A percentile compares a stretch with the other conserved stretches of the same genome.
Conservation (phyloP, 2,797 vertebrate genomes). For the Parauchenoglanis punctatus region DNA sequence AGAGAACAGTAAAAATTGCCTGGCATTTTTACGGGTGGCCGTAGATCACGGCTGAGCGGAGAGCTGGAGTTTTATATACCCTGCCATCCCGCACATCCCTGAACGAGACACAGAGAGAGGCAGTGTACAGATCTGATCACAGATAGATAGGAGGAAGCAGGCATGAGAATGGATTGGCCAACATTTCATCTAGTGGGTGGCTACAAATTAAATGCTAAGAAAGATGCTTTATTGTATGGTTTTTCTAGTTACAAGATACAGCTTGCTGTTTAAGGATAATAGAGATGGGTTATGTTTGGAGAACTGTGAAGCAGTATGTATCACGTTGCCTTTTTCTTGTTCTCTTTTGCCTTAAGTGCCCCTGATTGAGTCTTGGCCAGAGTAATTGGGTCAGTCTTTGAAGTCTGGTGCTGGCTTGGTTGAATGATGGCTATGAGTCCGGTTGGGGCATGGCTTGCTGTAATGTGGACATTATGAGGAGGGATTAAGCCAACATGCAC, state of each 20-base stretch:
- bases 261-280: neutral
- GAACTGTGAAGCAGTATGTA: neutral
- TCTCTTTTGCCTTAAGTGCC: neutral
- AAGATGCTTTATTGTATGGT: neutral
- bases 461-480: neutral
- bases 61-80: slow-evolving; percentile 45
- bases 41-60: slow-evolving; percentile 54
- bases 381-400: slow-evolving; percentile 30
- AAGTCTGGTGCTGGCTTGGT: slow-evolving; percentile 23
- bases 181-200: neutral
- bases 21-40: slow-evolving; percentile 59
- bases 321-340: neutral
- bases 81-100: slow-evolving; percentile 14
- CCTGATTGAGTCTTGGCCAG: slow-evolving; percentile 17
- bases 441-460: neutral
- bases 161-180: neutral
- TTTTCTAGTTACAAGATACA: neutral
- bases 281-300: neutral
- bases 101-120: neutral
- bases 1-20: slow-evolving; percentile 52
- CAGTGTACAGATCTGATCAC: slow-evolving; percentile 17
- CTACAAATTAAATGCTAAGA: neutral
- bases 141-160: slow-evolving; percentile 31
- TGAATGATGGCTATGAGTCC: neutral
- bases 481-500: neutral